These are phyloP conservation scores for Platycnemis pennipes DNA, from an alignment of 2,888 invertebrate genomes.

Conservation along the genomic window DNA sequence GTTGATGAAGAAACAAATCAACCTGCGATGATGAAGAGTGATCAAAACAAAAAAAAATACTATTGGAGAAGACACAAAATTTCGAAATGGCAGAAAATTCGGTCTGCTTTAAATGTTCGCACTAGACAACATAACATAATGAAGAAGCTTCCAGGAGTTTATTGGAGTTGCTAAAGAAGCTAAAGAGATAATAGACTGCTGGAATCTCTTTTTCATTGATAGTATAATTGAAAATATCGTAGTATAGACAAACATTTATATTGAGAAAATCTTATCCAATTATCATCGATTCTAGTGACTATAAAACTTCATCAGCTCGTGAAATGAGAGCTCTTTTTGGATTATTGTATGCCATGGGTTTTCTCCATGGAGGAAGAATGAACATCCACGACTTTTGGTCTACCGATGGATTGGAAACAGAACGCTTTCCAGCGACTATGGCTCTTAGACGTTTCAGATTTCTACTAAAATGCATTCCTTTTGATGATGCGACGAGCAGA, in stretches of 20 bases:
- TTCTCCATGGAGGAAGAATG: background rate
- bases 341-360: background rate
- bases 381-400: background rate
- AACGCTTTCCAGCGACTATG: background rate
- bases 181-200: no score
- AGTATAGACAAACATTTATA: background rate
- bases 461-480: background rate
- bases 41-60: no score
- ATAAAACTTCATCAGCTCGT: background rate
- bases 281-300: background rate
- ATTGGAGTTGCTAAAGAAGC: no score
- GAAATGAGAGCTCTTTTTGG: background rate
- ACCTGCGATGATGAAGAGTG: no score
- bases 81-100: no score
- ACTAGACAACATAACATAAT: no score
- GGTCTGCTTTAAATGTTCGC: no score
- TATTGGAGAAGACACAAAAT: no score
- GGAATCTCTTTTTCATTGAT: no score
- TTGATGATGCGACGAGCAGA: slow-evolving; percentile 68
- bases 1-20: no score
- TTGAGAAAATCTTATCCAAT: background rate
- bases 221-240: no score
- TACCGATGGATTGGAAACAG: background rate
- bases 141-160: no score
- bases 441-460: background rate